Evolutionary conservation across 2,113 vertebrate species (phyloP).

Genomic region (Rhinogobius similis): DNA sequence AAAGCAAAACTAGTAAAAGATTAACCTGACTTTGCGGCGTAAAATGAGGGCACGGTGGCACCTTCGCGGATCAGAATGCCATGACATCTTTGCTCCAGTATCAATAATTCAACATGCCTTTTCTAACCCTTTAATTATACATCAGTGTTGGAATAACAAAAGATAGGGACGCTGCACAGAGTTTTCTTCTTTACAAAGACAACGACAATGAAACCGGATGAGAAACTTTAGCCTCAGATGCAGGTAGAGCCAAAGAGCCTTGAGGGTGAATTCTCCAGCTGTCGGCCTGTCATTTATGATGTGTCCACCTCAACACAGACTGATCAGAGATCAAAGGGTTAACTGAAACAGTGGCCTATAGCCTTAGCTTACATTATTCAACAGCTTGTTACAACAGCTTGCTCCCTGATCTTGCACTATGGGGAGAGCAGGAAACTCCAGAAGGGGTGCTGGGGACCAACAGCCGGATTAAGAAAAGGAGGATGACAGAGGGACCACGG

Average conservation of each 20-base stretch:
- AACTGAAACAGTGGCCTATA: conserved; percentile 70
- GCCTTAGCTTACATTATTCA: conserved; percentile 75
- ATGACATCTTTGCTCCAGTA: conserved; percentile 60
- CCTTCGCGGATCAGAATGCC: conserved; percentile 59
- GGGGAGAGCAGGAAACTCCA: conserved; percentile 57
- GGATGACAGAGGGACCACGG: conserved; percentile 42
- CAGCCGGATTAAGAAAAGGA: conserved; percentile 59
- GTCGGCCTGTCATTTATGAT: conserved; percentile 58
- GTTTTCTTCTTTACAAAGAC: conserved; percentile 52
- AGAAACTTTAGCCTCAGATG: conserved; percentile 40
- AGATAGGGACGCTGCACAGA: conserved; percentile 26
- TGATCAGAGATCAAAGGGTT: conserved; percentile 76
- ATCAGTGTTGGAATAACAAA: conserved; percentile 73
- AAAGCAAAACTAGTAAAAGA: conserved; percentile 53
- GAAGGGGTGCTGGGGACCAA: conserved; percentile 57
- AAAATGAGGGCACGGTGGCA: conserved; percentile 21
- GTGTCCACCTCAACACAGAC: conserved; percentile 49
- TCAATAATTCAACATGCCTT: conserved; percentile 76
- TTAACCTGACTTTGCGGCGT: conserved; percentile 45
- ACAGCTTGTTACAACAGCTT: conserved; percentile 74
- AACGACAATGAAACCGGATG: conserved; percentile 53
- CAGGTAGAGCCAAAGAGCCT: conserved; percentile 37
- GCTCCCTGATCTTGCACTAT: conserved; percentile 68
- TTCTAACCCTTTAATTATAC: conserved; percentile 76
- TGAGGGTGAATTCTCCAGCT: conserved; percentile 46